phyloP scores from a whole-genome alignment of 2,113 vertebrate species.

The Salvelinus namaycush region DNA sequence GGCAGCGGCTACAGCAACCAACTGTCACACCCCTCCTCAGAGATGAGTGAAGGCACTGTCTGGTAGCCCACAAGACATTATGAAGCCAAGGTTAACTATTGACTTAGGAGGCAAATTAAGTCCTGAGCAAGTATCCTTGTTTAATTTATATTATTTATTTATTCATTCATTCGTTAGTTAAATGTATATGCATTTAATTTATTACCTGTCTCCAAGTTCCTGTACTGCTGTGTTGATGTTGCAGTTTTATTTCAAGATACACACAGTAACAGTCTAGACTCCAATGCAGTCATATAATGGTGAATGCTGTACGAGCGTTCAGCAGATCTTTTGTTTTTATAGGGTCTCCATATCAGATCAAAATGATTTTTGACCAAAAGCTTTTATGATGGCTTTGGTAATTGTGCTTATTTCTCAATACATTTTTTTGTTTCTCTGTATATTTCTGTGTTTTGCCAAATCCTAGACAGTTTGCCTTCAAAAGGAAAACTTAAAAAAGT shows the following conservation, averaged over 20 bases:
- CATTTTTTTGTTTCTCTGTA: background rate
- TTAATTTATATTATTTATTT: slow-evolving; percentile 26
- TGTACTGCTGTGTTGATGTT: background rate
- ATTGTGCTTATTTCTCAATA: background rate
- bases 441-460: slow-evolving; percentile 6
- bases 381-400: background rate
- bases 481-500: slow-evolving; percentile 53
- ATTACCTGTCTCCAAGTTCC: slow-evolving; percentile 8
- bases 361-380: background rate
- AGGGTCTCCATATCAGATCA: slow-evolving; percentile 20
- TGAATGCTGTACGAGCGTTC: background rate
- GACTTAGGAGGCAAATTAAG: slow-evolving; percentile 42
- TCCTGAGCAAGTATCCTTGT: slow-evolving; percentile 16
- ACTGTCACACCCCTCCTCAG: slow-evolving; percentile 90
- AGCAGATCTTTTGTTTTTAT: background rate
- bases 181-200: slow-evolving; percentile 31
- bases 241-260: background rate
- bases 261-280: background rate
- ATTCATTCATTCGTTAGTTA: slow-evolving; percentile 31
- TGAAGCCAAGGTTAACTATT: slow-evolving; percentile 23
- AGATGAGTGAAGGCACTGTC: slow-evolving; percentile 95
- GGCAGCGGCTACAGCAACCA: slow-evolving; percentile 91
- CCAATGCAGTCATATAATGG: background rate
- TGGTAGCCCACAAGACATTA: slow-evolving; percentile 78
- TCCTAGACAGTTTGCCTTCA: slow-evolving; percentile 51